A percentile compares a stretch with the other conserved stretches of the same genome.
Evolutionary conservation across 2,888 invertebrate species (phyloP).

Genomic region (Dicranocentrus wangi): DNA sequence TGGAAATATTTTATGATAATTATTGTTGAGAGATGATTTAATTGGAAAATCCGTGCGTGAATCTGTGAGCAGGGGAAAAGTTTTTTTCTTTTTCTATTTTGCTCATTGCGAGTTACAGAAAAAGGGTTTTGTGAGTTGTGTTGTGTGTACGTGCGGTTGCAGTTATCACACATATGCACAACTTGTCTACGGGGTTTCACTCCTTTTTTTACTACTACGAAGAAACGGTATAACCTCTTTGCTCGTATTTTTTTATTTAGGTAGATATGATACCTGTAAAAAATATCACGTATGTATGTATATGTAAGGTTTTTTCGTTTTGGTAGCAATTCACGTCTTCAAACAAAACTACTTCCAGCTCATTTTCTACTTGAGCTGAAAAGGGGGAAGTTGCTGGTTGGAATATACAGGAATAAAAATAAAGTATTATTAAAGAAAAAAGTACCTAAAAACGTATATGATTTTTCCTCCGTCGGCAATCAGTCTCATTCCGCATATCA

Average conservation of each 20-base stretch:
- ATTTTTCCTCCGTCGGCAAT: slow-evolving; percentile 34
- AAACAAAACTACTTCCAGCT: slow-evolving; percentile 3
- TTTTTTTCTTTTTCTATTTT: not conserved
- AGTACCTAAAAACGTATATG: not conserved
- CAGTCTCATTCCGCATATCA: slow-evolving; percentile 40
- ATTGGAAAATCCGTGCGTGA: slow-evolving; percentile 65
- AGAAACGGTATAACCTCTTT: not conserved
- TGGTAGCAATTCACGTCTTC: slow-evolving; percentile 14
- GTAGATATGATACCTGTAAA: no score
- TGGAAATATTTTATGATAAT: slow-evolving; percentile 67
- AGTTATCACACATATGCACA: no score
- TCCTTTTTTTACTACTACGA: not conserved
- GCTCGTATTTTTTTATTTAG: no score
- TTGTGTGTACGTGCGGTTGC: no score
- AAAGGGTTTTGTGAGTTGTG: no score
- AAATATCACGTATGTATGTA: no score
- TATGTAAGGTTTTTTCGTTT: not conserved
- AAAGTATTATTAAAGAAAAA: no score
- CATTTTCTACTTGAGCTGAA: not conserved
- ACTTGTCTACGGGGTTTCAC: not conserved
- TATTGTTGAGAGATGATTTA: slow-evolving; percentile 66
- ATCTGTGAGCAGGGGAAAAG: not conserved
- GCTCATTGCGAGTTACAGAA: not conserved
- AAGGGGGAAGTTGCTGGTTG: not conserved
- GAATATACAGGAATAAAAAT: no score